Conservation (phyloP, 2,113 vertebrate genomes). For the Numida meleagris region DNA sequence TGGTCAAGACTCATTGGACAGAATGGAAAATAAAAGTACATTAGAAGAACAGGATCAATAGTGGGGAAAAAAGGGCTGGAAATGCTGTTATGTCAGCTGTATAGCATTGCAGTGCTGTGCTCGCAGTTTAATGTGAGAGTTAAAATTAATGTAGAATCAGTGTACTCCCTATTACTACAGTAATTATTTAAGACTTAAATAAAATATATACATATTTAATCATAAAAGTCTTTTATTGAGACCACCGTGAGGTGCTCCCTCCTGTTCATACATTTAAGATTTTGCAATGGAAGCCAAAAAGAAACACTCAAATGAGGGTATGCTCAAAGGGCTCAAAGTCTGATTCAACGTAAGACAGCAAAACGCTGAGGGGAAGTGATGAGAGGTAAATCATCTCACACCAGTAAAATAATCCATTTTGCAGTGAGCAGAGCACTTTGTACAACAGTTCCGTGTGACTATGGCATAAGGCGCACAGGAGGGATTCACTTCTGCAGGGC, state of each 20-base stretch:
- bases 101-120: not conserved
- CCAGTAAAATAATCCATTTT: fast-evolving
- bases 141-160: not conserved
- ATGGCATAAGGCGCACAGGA: fast-evolving
- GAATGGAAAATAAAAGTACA: not conserved
- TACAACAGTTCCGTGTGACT: not conserved
- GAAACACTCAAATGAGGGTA: not conserved
- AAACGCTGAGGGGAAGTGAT: not conserved
- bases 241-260: not conserved
- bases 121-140: not conserved
- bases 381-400: fast-evolving
- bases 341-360: not conserved
- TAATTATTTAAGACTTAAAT: not conserved
- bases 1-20: not conserved
- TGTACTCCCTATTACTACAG: not conserved
- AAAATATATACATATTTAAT: not conserved
- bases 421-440: not conserved
- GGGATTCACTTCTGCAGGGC: fast-evolving
- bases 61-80: not conserved
- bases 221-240: not conserved
- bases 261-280: not conserved
- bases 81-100: not conserved
- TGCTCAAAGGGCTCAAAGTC: not conserved
- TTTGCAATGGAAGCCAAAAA: not conserved
- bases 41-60: not conserved